A percentile compares a stretch with the other conserved stretches of the same genome.
Conservation (phyloP, 2,113 vertebrate genomes). For the Alexandromys fortis region DNA sequence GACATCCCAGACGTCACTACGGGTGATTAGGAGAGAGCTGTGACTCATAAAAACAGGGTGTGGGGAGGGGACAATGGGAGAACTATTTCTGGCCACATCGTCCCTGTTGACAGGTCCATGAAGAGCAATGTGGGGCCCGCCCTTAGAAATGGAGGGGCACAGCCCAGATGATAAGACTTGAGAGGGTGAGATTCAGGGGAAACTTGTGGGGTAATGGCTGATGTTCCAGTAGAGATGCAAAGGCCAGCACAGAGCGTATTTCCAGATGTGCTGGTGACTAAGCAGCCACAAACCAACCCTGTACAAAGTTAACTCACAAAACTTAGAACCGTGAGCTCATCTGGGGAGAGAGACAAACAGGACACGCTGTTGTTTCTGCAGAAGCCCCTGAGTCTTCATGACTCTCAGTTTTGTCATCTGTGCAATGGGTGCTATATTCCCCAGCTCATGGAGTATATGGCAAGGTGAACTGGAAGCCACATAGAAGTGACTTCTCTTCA, state of each 20-base stretch:
- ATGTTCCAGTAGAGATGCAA: not conserved
- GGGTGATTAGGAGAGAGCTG: not conserved
- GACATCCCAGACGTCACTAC: not conserved
- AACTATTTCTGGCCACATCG: not conserved
- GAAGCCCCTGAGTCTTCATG: not conserved
- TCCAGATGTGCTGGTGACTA: slow-evolving; percentile 21
- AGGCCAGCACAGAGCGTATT: not conserved
- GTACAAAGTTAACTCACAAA: slow-evolving; percentile 18
- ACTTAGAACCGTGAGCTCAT: not conserved
- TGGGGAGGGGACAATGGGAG: not conserved
- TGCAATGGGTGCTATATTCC: not conserved
- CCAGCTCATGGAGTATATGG: not conserved
- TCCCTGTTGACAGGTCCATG: not conserved
- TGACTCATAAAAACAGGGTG: not conserved
- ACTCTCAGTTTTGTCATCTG: not conserved
- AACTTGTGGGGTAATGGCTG: not conserved
- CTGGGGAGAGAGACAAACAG: not conserved
- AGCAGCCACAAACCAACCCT: slow-evolving; percentile 38
- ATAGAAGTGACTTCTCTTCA: not conserved
- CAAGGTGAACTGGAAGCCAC: not conserved
- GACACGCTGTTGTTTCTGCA: not conserved
- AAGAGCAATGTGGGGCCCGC: not conserved
- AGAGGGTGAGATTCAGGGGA: not conserved
- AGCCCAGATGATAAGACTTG: not conserved
- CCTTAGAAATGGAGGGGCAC: not conserved